Conservation (phyloP, 1,140 invertebrate genomes). For the Bicyclus anynana region DNA sequence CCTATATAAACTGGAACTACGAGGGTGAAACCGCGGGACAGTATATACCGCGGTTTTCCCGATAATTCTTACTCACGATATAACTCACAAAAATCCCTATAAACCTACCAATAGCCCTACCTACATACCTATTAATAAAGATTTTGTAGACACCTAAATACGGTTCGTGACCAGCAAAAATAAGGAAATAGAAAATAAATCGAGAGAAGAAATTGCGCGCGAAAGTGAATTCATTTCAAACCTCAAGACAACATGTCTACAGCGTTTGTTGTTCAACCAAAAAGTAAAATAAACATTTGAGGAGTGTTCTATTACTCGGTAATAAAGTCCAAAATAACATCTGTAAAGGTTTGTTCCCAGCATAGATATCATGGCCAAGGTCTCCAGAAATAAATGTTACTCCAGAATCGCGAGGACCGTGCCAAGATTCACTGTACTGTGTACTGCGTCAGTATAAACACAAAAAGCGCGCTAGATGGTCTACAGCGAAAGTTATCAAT, state of each 20-base stretch:
- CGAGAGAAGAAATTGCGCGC: conserved; percentile 7
- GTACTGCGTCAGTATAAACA: conserved; percentile 52
- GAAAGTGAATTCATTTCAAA: conserved; percentile 25
- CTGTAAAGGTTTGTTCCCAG: conserved; percentile 20
- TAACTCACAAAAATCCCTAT: too few relatives aligned
- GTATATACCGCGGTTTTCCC: too few relatives aligned
- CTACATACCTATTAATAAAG: too few relatives aligned
- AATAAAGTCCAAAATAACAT: conserved; percentile 25
- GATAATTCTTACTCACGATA: too few relatives aligned
- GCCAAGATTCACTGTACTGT: conserved; percentile 53
- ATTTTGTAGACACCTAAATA: neutral
- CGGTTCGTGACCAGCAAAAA: neutral
- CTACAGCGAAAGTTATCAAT: conserved; percentile 31
- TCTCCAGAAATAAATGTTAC: conserved; percentile 72
- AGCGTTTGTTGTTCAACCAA: conserved; percentile 5
- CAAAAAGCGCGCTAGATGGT: conserved; percentile 44
- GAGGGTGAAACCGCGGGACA: too few relatives aligned
- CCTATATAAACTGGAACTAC: too few relatives aligned
- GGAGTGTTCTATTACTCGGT: conserved; percentile 8
- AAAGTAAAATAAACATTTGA: neutral
- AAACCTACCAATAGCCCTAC: too few relatives aligned
- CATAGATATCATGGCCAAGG: conserved; percentile 39
- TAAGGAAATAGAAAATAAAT: conserved; percentile 1
- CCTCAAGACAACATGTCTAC: conserved; percentile 11
- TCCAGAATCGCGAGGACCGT: conserved; percentile 45